Evolutionary conservation across 2,797 vertebrate genomes (phyloP).

Genomic region (Anas flavirostris): DNA sequence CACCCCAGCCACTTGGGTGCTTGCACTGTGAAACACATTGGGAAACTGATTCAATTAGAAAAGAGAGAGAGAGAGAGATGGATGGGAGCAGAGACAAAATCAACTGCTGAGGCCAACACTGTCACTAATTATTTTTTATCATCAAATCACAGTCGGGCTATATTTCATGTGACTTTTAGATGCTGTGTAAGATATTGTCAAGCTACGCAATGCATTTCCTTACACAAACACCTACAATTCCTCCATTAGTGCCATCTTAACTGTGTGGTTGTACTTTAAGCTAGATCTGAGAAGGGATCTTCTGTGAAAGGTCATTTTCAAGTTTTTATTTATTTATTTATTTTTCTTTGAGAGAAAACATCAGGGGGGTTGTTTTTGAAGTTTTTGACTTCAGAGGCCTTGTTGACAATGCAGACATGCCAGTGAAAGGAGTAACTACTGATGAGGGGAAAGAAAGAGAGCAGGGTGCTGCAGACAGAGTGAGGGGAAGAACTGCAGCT

Average conservation of each 20-base stretch:
- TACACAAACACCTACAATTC: neutral
- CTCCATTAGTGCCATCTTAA: neutral
- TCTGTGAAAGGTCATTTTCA: neutral
- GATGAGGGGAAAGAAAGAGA: rapidly evolving
- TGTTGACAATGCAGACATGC: rapidly evolving
- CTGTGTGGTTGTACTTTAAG: neutral
- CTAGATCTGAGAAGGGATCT: neutral
- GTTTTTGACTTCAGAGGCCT: neutral
- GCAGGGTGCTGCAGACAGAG: too few species aligned
- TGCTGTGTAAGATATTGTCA: neutral
- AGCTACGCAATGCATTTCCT: neutral
- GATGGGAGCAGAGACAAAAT: neutral
- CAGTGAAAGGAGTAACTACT: neutral
- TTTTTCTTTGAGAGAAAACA: neutral
- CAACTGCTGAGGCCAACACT: neutral
- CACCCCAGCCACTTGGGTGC: neutral
- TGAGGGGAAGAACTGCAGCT: neutral
- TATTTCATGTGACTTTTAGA: neutral
- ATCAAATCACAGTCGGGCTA: neutral
- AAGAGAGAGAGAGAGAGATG: too few species aligned
- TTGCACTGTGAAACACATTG: neutral
- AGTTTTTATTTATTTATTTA: neutral
- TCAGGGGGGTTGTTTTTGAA: neutral
- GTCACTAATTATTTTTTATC: neutral
- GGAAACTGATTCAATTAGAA: neutral